phyloP scores from a whole-genome alignment of 1,140 invertebrate species.

The Drosophila paulistorum region DNA sequence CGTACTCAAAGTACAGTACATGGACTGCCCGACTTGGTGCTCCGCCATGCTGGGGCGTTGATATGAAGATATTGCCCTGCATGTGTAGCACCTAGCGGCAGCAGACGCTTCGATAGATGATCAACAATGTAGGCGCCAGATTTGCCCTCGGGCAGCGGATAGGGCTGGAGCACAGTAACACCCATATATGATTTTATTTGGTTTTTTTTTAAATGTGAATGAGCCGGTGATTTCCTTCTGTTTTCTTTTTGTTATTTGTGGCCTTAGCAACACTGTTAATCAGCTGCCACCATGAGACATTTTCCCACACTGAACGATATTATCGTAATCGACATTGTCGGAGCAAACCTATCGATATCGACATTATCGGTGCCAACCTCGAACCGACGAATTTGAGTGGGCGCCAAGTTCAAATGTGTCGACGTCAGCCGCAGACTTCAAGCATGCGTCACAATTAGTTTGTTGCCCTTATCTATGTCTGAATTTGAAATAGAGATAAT shows the following conservation, averaged over 20 bases:
- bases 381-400: neutral
- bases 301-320: no score
- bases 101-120: slow-evolving; percentile 91
- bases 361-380: no score
- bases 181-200: slow-evolving; percentile 50
- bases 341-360: no score
- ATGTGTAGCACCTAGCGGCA: slow-evolving; percentile 92
- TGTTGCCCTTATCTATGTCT: slow-evolving; percentile 22
- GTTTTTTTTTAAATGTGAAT: neutral
- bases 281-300: neutral
- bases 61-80: slow-evolving; percentile 94
- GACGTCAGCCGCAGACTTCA: slow-evolving; percentile 17
- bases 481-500: slow-evolving; percentile 19
- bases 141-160: slow-evolving; percentile 92
- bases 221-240: neutral
- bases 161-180: slow-evolving; percentile 87
- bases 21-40: slow-evolving; percentile 91
- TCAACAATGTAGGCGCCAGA: slow-evolving; percentile 94
- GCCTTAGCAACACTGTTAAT: neutral
- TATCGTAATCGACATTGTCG: no score
- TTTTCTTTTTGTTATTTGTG: neutral
- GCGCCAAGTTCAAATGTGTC: slow-evolving; percentile 54
- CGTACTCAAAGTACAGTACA: slow-evolving; percentile 96
- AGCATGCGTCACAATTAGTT: slow-evolving; percentile 4
- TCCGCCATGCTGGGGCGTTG: slow-evolving; percentile 87